phyloP scores from a whole-genome alignment of 2,797 vertebrate species.

The Dipus sagitta region DNA sequence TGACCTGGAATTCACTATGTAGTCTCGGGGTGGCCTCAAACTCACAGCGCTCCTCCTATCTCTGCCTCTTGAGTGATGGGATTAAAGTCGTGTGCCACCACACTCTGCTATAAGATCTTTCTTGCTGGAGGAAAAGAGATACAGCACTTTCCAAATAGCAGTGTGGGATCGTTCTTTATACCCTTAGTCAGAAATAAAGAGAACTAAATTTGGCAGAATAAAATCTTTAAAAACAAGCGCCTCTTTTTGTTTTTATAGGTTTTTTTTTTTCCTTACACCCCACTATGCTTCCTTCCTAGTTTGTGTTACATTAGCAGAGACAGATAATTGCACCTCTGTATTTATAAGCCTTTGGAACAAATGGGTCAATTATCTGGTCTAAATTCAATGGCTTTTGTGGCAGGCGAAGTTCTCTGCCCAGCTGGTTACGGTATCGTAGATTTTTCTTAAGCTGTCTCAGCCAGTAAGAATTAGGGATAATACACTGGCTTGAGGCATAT shows the following conservation, averaged over 20 bases:
- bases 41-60: no score
- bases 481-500: neutral
- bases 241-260: neutral
- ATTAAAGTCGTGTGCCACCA: no score
- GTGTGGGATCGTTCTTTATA: neutral
- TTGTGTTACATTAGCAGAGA: constrained; percentile 20
- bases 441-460: neutral
- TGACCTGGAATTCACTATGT: no score
- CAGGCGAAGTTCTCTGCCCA: neutral
- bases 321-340: neutral
- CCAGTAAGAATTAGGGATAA: neutral
- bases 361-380: neutral
- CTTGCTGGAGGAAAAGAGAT: neutral
- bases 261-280: neutral
- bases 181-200: constrained; percentile 8
- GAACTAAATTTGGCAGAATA: neutral
- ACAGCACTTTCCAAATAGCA: neutral
- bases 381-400: constrained; percentile 19
- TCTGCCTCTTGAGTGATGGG: no score
- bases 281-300: constrained; percentile 11
- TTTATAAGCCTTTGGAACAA: constrained; percentile 26
- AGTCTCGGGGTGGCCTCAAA: no score
- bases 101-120: neutral
- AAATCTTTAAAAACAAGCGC: constrained; percentile 39
- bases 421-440: neutral